These are phyloP conservation scores for Aricia agestis DNA, from an alignment of 1,140 invertebrate genomes.

Conservation along the genomic window DNA sequence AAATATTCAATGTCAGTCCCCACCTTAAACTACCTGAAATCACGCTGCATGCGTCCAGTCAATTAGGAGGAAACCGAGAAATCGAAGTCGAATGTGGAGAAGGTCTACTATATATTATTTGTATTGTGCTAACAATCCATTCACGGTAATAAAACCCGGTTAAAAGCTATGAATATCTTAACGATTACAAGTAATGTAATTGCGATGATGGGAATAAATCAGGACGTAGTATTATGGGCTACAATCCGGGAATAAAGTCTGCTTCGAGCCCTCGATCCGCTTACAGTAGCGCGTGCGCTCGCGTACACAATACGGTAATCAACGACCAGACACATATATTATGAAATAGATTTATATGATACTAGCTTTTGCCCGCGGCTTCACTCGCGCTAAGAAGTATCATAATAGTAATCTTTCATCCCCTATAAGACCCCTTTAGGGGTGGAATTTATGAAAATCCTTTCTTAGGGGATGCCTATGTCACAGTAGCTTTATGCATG, in stretches of 20 bases:
- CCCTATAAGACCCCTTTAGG: too few species aligned
- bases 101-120: too few species aligned
- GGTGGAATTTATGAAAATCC: too few species aligned
- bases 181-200: conserved; percentile 47
- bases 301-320: conserved; percentile 46
- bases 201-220: conserved; percentile 40
- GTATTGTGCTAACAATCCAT: background rate
- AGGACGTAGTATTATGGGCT: conserved; percentile 28
- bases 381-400: too few species aligned
- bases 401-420: background rate
- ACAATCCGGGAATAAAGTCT: conserved; percentile 34
- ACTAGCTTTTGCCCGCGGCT: too few species aligned
- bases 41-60: too few species aligned
- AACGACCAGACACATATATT: conserved; percentile 41
- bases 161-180: conserved; percentile 24
- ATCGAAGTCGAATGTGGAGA: too few species aligned
- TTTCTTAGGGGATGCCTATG: too few species aligned
- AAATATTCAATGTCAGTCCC: too few species aligned
- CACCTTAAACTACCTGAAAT: too few species aligned
- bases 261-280: background rate
- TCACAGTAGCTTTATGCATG: too few species aligned
- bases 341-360: conserved; percentile 33
- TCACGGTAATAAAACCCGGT: conserved; percentile 19
- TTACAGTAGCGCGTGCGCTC: conserved; percentile 26
- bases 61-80: too few species aligned